These are phyloP conservation scores for Zeugodacus cucurbitae DNA, from an alignment of 1,140 invertebrate species.

Conservation along the genomic window DNA sequence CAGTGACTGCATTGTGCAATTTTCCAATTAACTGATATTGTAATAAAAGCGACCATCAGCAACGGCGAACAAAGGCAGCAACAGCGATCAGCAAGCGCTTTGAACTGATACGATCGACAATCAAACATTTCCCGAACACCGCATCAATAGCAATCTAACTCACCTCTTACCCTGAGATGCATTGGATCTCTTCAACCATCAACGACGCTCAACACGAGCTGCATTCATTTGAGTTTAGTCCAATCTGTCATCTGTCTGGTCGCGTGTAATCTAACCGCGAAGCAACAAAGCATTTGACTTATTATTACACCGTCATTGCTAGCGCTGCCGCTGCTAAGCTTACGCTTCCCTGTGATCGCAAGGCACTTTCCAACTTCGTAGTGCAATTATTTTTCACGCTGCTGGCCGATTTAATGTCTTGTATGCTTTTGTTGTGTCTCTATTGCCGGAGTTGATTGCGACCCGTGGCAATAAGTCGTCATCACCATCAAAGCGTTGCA, in stretches of 20 bases:
- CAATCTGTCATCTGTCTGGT: constrained; percentile 30
- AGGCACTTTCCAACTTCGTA: neutral
- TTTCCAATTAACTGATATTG: constrained; percentile 30
- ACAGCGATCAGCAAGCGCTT: neutral
- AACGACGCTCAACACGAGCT: neutral
- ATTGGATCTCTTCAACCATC: neutral
- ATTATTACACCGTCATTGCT: neutral
- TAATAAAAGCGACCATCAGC: neutral
- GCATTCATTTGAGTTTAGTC: neutral
- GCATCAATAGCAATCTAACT: neutral
- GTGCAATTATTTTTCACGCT: neutral
- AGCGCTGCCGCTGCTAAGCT: neutral
- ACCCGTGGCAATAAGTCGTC: constrained; percentile 25
- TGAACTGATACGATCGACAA: neutral
- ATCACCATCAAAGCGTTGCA: neutral
- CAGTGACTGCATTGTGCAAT: neutral
- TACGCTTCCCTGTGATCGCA: too few species aligned
- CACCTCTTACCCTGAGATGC: neutral
- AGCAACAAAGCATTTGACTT: neutral
- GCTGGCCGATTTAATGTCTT: neutral
- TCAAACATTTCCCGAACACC: neutral
- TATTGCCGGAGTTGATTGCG: neutral
- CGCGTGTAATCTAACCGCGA: neutral
- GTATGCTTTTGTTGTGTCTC: neutral
- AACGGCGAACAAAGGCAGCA: neutral